Conservation (phyloP, 2,888 invertebrate species). For the Heliconius ismenius region DNA sequence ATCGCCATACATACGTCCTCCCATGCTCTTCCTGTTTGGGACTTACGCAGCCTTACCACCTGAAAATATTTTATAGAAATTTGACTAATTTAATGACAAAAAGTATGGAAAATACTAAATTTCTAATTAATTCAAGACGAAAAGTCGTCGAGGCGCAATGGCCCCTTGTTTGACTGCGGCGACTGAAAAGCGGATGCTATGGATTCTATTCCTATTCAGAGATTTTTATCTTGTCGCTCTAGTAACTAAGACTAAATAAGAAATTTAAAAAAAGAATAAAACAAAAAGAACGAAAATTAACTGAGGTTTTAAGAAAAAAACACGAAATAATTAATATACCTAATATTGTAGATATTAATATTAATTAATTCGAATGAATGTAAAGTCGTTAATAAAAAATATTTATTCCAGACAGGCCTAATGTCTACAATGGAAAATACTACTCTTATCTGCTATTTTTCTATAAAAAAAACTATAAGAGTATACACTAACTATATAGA, state of each 20-base stretch:
- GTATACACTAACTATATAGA: background rate
- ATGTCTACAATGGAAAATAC: background rate
- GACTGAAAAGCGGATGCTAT: background rate
- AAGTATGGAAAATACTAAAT: background rate
- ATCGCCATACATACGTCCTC: conserved; percentile 99
- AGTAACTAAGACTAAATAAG: too few relatives aligned
- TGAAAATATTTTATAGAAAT: conserved; percentile 52
- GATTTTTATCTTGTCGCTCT: background rate
- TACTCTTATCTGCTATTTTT: background rate
- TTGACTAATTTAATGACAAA: background rate
- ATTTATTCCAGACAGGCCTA: background rate
- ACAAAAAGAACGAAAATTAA: background rate
- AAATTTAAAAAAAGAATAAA: too few relatives aligned
- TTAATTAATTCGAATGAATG: background rate
- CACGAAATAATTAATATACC: background rate
- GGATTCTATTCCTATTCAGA: background rate
- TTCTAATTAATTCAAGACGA: too few relatives aligned
- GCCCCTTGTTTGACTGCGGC: background rate
- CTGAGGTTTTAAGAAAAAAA: too few relatives aligned
- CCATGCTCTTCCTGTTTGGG: conserved; percentile 97
- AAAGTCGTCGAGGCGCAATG: too few relatives aligned
- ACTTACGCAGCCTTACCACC: conserved; percentile 94
- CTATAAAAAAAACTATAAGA: background rate
- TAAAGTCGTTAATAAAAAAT: background rate
- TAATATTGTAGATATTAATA: background rate